Evolutionary conservation across 1,140 invertebrate species (phyloP), one percentile per base, ranked within the genome.

Genomic region (Eueides isabella): DNA sequence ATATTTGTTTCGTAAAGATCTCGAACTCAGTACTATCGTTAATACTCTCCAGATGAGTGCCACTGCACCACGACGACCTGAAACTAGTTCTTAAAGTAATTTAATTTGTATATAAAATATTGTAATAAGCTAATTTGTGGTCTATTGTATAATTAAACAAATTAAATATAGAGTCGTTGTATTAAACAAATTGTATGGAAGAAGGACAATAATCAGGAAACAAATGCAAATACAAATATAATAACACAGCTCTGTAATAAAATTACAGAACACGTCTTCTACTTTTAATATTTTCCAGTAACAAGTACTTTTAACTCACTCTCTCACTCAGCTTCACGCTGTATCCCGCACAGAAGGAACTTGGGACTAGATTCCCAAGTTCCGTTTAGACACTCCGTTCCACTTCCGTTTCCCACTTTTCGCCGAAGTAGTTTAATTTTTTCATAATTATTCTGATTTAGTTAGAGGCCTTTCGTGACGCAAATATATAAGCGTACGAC

Each of bases 121-220:
- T 44, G 7, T 23, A 31, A 16, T 23, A 31, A 31, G 73, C 74
- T 35, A 77, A 55, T 55, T 55, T 55, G 48, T 55, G 48, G 48
- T 55, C 48, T 55, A 55, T 55, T 23, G 48, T 55, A 2, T 26
- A 55, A 55, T 55, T 55, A 55, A 26, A 26, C n/a, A 55, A 55
- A 55, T 55, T 55, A 55, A 55, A 3, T 48, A 19, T 2, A 48
- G 16, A 48, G 41, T n/a, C 16, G 19, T 48, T 48, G 41, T 48
- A 2, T 48, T 48, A n/a, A 48, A 48, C 19, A 23, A 23, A 55
- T 11, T 4, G 9, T 23, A 55, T 11, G 23, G 48, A 55, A n/a
- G 0, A n/a, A 44, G 2, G n/a, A 55, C 23, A 55, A 55, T 44
- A 19, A 44, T 44, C 41, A 19, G 23, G 19, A 55, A 55, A 55